Conservation (phyloP, 92 coral and sea anemone genomes). For the Metridium senile region DNA sequence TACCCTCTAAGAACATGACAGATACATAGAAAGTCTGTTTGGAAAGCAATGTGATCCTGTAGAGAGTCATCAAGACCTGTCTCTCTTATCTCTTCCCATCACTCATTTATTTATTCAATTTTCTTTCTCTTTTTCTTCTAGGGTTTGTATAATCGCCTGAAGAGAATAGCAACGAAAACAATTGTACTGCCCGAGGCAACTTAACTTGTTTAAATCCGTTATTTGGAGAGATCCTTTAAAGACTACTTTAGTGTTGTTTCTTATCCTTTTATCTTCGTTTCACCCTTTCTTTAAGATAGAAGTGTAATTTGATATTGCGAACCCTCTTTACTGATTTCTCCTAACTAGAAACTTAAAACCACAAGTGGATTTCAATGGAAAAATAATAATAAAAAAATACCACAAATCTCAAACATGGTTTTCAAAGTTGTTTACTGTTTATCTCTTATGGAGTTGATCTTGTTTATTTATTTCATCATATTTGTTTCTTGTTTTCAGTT, state of each 20-base stretch:
- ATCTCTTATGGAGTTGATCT: constrained; percentile 2
- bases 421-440: constrained; percentile 21
- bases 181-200: constrained; percentile 3
- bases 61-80: constrained; percentile 26
- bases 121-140: constrained; percentile 2
- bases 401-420: constrained; percentile 29
- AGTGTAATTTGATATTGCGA: constrained; percentile 7
- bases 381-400: constrained; percentile 12
- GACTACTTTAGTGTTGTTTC: constrained; percentile 12
- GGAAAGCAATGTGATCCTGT: constrained; percentile 22
- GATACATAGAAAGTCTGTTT: constrained; percentile 14
- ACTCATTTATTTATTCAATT: constrained; percentile 17
- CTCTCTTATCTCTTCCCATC: constrained; percentile 15
- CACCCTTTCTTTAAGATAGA: constrained; percentile 1
- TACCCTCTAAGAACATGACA: not conserved
- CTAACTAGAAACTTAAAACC: constrained; percentile 30
- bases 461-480: not conserved
- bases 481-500: not conserved
- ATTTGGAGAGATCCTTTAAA: constrained; percentile 22
- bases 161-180: constrained; percentile 12
- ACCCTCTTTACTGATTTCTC: constrained; percentile 21
- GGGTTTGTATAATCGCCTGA: not conserved
- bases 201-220: constrained; percentile 29
- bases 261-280: constrained; percentile 4
- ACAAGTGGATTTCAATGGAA: constrained; percentile 20